Base-by-base conservation (phyloP, 2,888 invertebrate species). In the Ferrisia virgata region DNA sequence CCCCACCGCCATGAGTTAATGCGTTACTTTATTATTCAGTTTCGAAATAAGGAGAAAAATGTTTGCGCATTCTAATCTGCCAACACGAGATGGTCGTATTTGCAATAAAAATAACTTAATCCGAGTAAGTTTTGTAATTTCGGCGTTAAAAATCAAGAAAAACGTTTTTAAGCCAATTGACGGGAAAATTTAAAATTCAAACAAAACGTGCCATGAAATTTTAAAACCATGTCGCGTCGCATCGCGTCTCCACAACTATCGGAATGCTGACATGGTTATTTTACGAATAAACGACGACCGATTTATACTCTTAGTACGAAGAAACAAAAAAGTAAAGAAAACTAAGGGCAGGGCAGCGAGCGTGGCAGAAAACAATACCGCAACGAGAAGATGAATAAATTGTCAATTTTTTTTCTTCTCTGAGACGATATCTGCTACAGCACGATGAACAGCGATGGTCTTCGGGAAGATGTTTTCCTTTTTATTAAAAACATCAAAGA, bases 201-300 rank as follows among this genome's bases (percentile, higher is more conserved):
- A 72, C 33, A 36, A 33, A 72, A 72, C 72, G 72, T 72, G 33
- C 72, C 2, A 72, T 33, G 72, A 72, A 72, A 72, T 72, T 72
- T 72, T 72, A 72, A 72, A 72, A 72, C 72, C 11, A 64, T 64
- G n/a, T 72, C 72, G 9, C 33, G n/a, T n/a, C n/a, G n/a, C n/a
- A n/a, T n/a, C n/a, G 33, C 33, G 25, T 64, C 58, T 11, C 28
- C 4, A 28, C 58, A 13, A 64, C 58, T 28, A 64, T 28, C 25
- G 11, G 28, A 25, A 64, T 25, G 28, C 9, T 64, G 58, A 28
- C 58, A 25, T 11, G 15, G 13, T 25, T 64, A 8, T 28, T 9
- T 2, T 25, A 1, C 25, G 11, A 64, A 64, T 28, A 25, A 25
- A n/a, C 58, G 11, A 64, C 58, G 28, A 25, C 28, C 28, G 58